These are phyloP conservation scores for Hydrozoanthus gracilis DNA, from an alignment of 92 coral and sea anemone species.

Conservation along the genomic window DNA sequence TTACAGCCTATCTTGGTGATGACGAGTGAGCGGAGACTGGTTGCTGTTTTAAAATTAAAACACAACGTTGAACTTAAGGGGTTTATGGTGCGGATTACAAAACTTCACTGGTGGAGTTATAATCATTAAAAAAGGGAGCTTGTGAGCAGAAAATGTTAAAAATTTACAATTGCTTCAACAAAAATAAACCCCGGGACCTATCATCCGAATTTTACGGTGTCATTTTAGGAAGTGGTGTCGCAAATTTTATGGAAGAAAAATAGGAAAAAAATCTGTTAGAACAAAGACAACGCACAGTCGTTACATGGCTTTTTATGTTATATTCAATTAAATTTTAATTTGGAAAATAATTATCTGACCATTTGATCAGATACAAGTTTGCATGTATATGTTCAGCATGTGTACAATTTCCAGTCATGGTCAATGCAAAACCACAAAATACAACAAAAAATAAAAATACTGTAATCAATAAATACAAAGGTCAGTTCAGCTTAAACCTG, in stretches of 20 bases:
- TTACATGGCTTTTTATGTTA: not conserved
- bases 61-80: not conserved
- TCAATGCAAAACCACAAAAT: not conserved
- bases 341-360: slow-evolving; percentile 4
- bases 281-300: not conserved
- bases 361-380: slow-evolving; percentile 23
- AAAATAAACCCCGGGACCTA: too few relatives aligned
- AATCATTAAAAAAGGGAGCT: too few relatives aligned
- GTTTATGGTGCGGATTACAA: not conserved
- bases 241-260: not conserved
- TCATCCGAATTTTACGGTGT: too few relatives aligned
- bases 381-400: slow-evolving; percentile 11
- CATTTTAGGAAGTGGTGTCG: not conserved
- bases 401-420: not conserved
- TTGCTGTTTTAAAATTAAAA: not conserved
- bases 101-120: not conserved
- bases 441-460: too few relatives aligned
- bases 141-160: too few relatives aligned
- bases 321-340: not conserved
- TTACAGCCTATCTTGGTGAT: slow-evolving; percentile 45
- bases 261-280: not conserved
- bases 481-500: too few relatives aligned
- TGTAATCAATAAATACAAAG: too few relatives aligned
- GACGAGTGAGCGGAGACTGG: slow-evolving; percentile 13
- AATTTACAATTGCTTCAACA: too few relatives aligned